Percentiles rank a stretch among this genome's conserved stretches.
phyloP scores from a whole-genome alignment of 92 coral and sea anemone genomes.

The Porites rus region DNA sequence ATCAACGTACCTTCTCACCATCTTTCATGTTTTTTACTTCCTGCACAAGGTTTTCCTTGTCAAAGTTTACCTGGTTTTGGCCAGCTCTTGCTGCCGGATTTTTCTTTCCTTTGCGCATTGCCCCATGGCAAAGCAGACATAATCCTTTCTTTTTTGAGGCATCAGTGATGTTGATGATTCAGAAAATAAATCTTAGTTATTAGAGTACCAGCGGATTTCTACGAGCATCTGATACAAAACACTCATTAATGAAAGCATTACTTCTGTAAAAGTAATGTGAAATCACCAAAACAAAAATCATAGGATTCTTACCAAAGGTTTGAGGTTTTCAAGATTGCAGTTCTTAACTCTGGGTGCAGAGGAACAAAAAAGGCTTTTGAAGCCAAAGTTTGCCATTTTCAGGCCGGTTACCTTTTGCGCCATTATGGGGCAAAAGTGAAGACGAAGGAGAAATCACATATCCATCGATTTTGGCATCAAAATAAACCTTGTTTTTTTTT shows the following conservation, averaged over 20 bases:
- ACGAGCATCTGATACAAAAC: slow-evolving; percentile 7
- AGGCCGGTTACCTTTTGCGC: neutral
- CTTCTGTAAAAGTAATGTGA: neutral
- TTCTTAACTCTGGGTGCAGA: slow-evolving; percentile 10
- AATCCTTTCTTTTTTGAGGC: no score
- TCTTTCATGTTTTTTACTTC: slow-evolving; percentile 57
- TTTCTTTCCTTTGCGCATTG: no score
- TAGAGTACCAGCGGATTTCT: slow-evolving; percentile 6
- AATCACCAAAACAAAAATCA: neutral
- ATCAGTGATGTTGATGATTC: slow-evolving; percentile 11
- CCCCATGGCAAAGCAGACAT: no score
- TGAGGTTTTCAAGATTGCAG: slow-evolving; percentile 12
- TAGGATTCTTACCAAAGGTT: slow-evolving; percentile 26
- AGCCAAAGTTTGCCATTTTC: slow-evolving; percentile 17
- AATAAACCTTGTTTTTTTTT: neutral
- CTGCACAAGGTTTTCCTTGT: slow-evolving; percentile 44
- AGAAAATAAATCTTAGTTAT: neutral
- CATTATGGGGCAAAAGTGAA: neutral
- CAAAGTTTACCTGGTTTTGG: slow-evolving; percentile 48
- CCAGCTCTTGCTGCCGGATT: no score
- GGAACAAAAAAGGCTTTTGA: slow-evolving; percentile 33
- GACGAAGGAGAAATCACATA: neutral
- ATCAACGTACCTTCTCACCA: slow-evolving; percentile 50
- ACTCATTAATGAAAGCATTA: slow-evolving; percentile 3
- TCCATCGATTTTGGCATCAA: slow-evolving; percentile 19